Evolutionary conservation across 2,113 vertebrate genomes (phyloP).

Genomic region (Coreoperca whiteheadi): DNA sequence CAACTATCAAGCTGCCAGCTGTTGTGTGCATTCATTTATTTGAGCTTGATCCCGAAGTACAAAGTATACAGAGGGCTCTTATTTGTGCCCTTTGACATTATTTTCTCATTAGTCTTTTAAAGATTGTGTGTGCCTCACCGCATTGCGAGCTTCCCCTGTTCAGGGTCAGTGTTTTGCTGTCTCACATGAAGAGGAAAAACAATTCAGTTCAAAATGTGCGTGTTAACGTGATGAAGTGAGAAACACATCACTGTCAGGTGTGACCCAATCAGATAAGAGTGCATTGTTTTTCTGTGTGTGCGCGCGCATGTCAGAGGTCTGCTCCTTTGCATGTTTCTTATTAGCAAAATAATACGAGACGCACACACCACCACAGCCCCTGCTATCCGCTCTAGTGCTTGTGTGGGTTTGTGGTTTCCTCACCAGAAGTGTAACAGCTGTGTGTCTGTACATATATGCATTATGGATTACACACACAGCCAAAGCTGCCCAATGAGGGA

Average conservation of each 20-base stretch:
- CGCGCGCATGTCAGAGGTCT: not conserved
- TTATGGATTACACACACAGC: slow-evolving; percentile 19
- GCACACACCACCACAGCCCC: not conserved
- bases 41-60: not conserved
- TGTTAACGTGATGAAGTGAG: slow-evolving; percentile 52
- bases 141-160: not conserved
- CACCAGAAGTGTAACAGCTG: not conserved
- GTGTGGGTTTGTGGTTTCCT: slow-evolving; percentile 2
- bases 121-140: not conserved
- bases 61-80: not conserved
- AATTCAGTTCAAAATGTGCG: slow-evolving; percentile 18
- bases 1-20: slow-evolving; percentile 33
- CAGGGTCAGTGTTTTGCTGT: slow-evolving; percentile 42
- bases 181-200: slow-evolving; percentile 34
- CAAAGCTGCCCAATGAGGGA: slow-evolving; percentile 20
- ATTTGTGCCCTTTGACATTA: slow-evolving; percentile 27
- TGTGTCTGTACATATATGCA: slow-evolving; percentile 23
- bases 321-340: slow-evolving; percentile 27
- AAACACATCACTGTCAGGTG: slow-evolving; percentile 72
- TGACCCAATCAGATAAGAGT: slow-evolving; percentile 48
- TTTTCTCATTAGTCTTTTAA: slow-evolving; percentile 18
- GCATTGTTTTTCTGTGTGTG: slow-evolving; percentile 23
- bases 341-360: not conserved
- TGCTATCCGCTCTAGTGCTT: not conserved
- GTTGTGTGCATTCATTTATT: not conserved